Evolutionary conservation across 2,888 invertebrate species (phyloP).

Genomic region (Teinopalpus imperialis): DNA sequence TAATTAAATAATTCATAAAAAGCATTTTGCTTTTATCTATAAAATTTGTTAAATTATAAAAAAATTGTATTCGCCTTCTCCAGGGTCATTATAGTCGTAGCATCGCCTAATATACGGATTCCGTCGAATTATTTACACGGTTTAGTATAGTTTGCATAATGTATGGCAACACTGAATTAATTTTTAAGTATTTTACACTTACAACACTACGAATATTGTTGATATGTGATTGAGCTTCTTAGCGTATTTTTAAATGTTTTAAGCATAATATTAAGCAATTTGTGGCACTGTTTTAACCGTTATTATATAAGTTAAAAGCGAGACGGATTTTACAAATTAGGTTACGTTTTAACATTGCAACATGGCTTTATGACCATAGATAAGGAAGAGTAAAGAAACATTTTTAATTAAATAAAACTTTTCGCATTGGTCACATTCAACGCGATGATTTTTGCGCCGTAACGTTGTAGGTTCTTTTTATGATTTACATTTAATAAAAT

Average conservation of each 20-base stretch:
- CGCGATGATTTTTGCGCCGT: too few relatives aligned
- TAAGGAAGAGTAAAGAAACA: too few relatives aligned
- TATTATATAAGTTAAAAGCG: conserved; percentile 36
- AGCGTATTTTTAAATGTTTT: conserved; percentile 27
- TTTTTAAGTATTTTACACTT: conserved; percentile 38
- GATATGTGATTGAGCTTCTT: conserved; percentile 56
- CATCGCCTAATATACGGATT: conserved; percentile 6
- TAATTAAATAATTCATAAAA: too few relatives aligned
- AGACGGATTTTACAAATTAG: conserved; percentile 55
- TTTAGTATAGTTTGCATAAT: conserved; percentile 16
- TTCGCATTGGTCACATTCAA: too few relatives aligned
- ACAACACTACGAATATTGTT: conserved; percentile 47
- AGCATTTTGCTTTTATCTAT: too few relatives aligned
- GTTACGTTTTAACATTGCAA: conserved; percentile 28
- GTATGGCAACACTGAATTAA: conserved; percentile 44
- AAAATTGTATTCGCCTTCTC: too few relatives aligned
- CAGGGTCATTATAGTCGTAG: too few relatives aligned
- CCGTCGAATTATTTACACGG: conserved; percentile 23
- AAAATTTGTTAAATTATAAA: too few relatives aligned
- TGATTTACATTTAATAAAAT: too few relatives aligned
- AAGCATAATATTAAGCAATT: conserved; percentile 35
- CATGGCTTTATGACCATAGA: conserved; percentile 19
- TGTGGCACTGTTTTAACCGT: conserved; percentile 45
- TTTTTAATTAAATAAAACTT: too few relatives aligned
- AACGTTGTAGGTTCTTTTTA: too few relatives aligned